Evolutionary conservation across 2,888 invertebrate genomes (phyloP), one percentile per base, ranked within the genome.

Genomic region (Hanleya hanleyi): DNA sequence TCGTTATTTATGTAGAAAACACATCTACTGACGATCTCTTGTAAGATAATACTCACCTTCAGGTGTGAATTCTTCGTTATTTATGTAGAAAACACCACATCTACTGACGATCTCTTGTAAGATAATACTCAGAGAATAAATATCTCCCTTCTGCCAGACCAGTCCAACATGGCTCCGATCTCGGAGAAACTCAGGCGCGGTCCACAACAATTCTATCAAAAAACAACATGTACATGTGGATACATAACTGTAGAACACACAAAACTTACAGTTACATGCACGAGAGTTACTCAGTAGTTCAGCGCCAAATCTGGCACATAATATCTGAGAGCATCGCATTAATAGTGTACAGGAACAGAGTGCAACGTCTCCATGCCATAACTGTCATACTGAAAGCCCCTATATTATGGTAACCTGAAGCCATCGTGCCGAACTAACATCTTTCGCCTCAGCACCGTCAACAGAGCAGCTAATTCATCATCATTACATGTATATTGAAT

Each of bases 71-170:
- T 50, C 26, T n/a, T 22, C 50, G 18, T 26, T n/a, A 7, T 67
- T 66, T 0, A 41, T 51, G 73, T 75, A 75, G 71, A 78, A 78
- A 9, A 77, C 75, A 0, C 83, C 83, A 47, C 82, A 81, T 22
- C 83, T 33, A 33, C 71, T 68, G 22, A 96, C 94, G 69, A 97
- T 96, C 91, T 96, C 96, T 86, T 96, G 96, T 37, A 96, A 91
- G 72, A 96, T 96, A 68, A 96, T 94, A 0, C 94, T 95, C 86
- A 96, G 96, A 80, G 96, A 95, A 90, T 96, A 96, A 35, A 96
- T 95, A 66, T 82, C 82, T 12, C 73, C 75, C 41, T 72, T 70
- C 22, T 64, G 62, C 26, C 41, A 41, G n/a, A 41, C n/a, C n/a
- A n/a, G n/a, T n/a, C n/a, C n/a, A 22, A 18, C 37, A 7, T 29